phyloP scores from a whole-genome alignment of 2,113 vertebrate genomes.

The Plecturocebus donacophilus region DNA sequence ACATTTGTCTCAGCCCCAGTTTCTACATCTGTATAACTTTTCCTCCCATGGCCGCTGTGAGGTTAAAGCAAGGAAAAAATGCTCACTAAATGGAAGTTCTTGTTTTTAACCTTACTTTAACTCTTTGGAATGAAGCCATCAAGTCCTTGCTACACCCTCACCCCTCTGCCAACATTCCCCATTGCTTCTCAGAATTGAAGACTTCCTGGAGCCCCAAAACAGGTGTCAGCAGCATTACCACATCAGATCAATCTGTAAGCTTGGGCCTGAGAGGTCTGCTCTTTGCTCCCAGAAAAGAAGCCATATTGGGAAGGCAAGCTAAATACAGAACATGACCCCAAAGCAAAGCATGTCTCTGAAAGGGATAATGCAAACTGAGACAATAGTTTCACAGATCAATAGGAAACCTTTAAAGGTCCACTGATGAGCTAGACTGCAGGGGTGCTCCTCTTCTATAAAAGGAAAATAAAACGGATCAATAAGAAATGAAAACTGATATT shows the following conservation, averaged over 20 bases:
- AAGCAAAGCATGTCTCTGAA: conserved; percentile 65
- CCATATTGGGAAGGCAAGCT: conserved; percentile 44
- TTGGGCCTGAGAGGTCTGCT: conserved; percentile 36
- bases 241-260: background rate
- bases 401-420: conserved; percentile 73
- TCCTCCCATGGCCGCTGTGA: background rate
- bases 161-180: background rate
- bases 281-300: conserved; percentile 59
- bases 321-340: conserved; percentile 63
- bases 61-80: background rate
- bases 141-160: background rate
- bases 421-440: conserved; percentile 59
- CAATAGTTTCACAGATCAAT: conserved; percentile 68
- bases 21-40: background rate
- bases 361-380: conserved; percentile 62
- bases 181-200: background rate
- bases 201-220: background rate
- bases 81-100: background rate
- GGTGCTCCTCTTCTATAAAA: conserved; percentile 40
- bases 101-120: background rate
- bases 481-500: conserved; percentile 71
- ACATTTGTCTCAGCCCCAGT: background rate
- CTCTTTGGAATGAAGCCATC: background rate
- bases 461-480: conserved; percentile 74
- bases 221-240: background rate